Evolutionary conservation across 2,888 invertebrate genomes (phyloP).

Genomic region (Lepeophtheirus nordmannii): DNA sequence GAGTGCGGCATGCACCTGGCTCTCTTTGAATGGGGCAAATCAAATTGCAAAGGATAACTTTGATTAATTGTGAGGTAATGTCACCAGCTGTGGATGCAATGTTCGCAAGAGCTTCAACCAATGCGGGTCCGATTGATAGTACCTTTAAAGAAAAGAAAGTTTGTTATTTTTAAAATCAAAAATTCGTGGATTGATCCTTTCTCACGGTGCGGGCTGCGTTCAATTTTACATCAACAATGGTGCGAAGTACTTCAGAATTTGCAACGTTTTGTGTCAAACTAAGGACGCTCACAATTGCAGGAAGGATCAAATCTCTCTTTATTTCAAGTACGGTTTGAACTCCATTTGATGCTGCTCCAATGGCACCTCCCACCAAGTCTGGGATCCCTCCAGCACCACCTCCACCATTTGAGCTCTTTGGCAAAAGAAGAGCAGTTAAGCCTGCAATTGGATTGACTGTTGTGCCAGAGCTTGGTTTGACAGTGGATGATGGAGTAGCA

Average conservation of each 20-base stretch:
- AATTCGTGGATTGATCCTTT: background rate
- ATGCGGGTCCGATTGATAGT: background rate
- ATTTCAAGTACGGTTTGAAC: background rate
- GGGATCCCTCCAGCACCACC: background rate
- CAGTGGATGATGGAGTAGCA: background rate
- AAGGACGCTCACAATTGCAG: background rate
- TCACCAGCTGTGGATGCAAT: background rate
- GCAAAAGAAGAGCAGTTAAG: background rate
- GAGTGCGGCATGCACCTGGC: background rate
- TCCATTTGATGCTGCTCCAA: background rate
- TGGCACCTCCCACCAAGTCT: background rate
- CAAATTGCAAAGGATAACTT: background rate
- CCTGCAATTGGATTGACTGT: background rate
- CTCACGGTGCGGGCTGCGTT: background rate
- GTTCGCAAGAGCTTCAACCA: background rate
- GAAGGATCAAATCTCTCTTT: constrained; percentile 2
- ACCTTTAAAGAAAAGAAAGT: background rate
- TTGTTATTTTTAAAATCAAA: background rate
- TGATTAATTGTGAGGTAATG: background rate
- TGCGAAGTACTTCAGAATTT: background rate
- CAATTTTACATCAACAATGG: background rate
- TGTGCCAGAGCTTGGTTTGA: background rate
- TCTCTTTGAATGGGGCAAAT: background rate
- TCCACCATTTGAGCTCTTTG: background rate
- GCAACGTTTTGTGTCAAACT: background rate